Evolutionary conservation across 2,797 vertebrate species (phyloP).

Genomic region (Hippopotamyrus pictus): DNA sequence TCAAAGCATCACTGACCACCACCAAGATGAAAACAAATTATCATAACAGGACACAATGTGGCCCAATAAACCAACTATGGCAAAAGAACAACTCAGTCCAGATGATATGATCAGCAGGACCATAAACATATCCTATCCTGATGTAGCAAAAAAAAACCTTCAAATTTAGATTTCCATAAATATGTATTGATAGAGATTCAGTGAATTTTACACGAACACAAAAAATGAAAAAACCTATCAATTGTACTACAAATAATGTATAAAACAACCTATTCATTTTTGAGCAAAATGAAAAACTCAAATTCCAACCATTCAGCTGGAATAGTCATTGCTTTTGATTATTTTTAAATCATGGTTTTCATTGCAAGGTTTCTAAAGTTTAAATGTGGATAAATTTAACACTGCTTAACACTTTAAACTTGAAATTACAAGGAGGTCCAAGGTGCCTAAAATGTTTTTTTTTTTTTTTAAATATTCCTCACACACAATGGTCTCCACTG

Average conservation of each 20-base stretch:
- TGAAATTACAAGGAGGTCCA: background rate
- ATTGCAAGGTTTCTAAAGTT: background rate
- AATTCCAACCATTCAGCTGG: background rate
- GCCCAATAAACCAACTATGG: background rate
- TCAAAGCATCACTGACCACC: background rate
- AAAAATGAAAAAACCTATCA: background rate
- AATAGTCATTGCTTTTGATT: background rate
- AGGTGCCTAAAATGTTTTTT: background rate
- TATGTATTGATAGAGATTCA: background rate
- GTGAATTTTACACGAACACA: background rate
- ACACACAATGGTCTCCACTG: background rate
- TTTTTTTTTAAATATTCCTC: background rate
- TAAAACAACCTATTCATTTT: background rate
- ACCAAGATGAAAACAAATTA: background rate
- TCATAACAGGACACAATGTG: background rate
- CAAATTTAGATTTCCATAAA: background rate
- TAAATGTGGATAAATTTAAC: background rate
- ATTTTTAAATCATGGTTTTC: background rate
- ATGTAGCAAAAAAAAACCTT: background rate
- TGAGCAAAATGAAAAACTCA: background rate
- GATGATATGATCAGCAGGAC: background rate
- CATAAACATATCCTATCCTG: background rate
- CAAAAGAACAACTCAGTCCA: background rate
- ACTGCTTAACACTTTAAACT: background rate
- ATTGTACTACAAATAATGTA: background rate